Evolutionary conservation across 2,888 invertebrate species (phyloP).

Genomic region (Euplexia lucipara): DNA sequence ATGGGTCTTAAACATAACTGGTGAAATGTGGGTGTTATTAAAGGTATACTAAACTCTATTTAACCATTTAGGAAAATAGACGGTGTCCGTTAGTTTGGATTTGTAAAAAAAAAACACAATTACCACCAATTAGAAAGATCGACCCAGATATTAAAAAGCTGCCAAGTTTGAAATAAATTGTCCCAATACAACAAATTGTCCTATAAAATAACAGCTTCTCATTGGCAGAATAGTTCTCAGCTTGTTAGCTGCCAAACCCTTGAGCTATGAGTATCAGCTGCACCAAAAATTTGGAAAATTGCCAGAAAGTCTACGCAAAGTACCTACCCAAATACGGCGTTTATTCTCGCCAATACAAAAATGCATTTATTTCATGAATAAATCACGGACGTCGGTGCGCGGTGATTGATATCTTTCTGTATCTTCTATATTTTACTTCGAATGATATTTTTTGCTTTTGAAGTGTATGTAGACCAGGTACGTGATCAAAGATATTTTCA

Average conservation of each 20-base stretch:
- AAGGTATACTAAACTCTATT: no score
- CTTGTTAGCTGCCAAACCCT: conserved; percentile 41
- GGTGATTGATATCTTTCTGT: neutral
- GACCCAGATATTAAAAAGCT: no score
- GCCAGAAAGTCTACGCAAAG: conserved; percentile 39
- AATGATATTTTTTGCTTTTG: conserved; percentile 29
- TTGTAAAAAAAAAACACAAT: neutral
- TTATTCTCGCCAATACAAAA: conserved; percentile 41
- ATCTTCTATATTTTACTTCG: conserved; percentile 42
- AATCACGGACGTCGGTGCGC: conserved; percentile 49
- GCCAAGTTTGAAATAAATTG: neutral
- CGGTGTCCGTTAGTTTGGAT: no score
- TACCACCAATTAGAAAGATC: neutral
- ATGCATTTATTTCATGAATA: conserved; percentile 46
- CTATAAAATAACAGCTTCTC: neutral
- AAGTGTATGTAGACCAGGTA: no score
- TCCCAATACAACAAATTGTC: conserved; percentile 1
- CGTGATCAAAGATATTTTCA: neutral
- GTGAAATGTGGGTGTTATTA: no score
- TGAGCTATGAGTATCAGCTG: conserved; percentile 28
- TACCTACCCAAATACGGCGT: conserved; percentile 25
- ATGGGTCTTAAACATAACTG: no score
- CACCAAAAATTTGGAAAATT: conserved; percentile 49
- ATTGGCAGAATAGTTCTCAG: conserved; percentile 24
- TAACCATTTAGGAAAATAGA: no score